Evolutionary conservation across 2,797 vertebrate genomes (phyloP), one percentile per base, ranked within the genome.

Genomic region (Liparis tanakae): DNA sequence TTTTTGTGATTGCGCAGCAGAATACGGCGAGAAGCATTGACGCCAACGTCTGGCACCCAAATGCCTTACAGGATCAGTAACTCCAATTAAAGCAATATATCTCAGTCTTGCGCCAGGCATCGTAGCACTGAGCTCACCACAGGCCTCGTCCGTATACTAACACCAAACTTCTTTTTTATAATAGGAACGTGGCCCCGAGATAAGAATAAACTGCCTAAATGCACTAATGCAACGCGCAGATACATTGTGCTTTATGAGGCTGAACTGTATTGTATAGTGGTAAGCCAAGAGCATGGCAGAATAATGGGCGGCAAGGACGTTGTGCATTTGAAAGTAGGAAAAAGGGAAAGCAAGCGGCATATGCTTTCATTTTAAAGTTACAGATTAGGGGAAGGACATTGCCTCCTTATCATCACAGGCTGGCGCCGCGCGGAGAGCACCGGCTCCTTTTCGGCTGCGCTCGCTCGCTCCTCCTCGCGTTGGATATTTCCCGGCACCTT

Each of bases 1-100:
- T 94, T 94, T 95, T 94, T 95, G 92, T 94, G 93, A 94, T 93
- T 93, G 94, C 92, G 30, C 94, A 94, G 94, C 94, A 95, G 91
- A 95, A 95, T 93, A 89, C 87, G 64, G 80, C 76, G 73, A 91
- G 92, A 88, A 79, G 89, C 94, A 92, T 94, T 78, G 93, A 94
- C 84, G 92, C 91, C 91, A 92, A 92, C 83, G 93, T 93, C 92
- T 94, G 94, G 93, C 93, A 91, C 87, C 82, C 89, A 89, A 93
- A 94, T 91, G 91, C 91, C 90, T 94, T 92, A 88, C 90, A 94
- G 92, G 94, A 94, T 94, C 92, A 93, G 93, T 94, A 93, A 89
- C 91, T 94, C 91, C 94, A 93, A 94, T 94, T 95, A 95, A 94
- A 94, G 94, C 89, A 84, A 87, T 92, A 93, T 93, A 93, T 90